phyloP scores from a whole-genome alignment of 2,797 vertebrate species.

The Anisognathus igniventris region DNA sequence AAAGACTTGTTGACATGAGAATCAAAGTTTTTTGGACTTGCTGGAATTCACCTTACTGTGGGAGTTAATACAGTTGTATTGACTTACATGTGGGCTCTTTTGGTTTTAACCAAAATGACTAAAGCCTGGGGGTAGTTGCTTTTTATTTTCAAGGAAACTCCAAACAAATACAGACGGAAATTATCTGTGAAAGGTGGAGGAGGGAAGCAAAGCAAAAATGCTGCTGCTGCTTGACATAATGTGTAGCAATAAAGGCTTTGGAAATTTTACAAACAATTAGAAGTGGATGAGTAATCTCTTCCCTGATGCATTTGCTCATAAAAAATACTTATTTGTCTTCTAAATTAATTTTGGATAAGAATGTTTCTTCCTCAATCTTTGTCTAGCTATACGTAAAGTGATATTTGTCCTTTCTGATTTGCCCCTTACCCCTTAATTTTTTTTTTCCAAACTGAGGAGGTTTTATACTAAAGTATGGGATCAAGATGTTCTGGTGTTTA shows the following conservation, averaged over 20 bases:
- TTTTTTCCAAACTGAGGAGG: neutral
- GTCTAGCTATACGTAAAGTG: neutral
- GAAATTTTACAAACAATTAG: neutral
- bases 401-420: neutral
- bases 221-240: neutral
- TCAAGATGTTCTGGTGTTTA: neutral
- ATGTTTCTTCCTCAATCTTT: neutral
- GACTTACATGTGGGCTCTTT: neutral
- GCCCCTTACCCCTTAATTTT: no score
- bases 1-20: fast-evolving
- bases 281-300: neutral
- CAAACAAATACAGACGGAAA: neutral
- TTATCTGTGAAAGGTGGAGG: neutral
- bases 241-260: neutral
- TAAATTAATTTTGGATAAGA: neutral
- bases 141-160: neutral
- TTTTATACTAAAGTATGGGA: neutral
- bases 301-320: neutral
- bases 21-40: neutral
- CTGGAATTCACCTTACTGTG: neutral
- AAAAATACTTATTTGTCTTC: neutral
- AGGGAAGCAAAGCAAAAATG: neutral
- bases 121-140: neutral
- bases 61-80: neutral
- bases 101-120: neutral